phyloP scores from a whole-genome alignment of 2,113 vertebrate genomes.

The Clarias magur region DNA sequence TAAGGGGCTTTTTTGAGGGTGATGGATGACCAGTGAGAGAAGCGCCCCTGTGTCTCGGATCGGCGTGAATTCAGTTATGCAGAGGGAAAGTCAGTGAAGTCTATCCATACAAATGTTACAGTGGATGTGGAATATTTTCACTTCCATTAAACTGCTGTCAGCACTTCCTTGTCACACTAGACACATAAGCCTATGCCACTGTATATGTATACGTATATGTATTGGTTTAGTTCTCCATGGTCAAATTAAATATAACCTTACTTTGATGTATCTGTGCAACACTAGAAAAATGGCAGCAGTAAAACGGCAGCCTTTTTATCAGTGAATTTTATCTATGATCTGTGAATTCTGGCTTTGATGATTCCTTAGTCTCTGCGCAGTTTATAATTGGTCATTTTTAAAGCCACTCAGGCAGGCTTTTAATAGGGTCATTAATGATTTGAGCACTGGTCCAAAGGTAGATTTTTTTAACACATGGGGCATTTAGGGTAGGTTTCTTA shows the following conservation, averaged over 20 bases:
- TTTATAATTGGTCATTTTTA: not conserved
- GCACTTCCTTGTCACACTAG: not conserved
- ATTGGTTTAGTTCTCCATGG: not conserved
- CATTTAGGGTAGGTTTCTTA: not conserved
- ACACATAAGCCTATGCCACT: not conserved
- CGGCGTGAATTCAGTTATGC: conserved; percentile 18
- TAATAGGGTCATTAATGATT: not conserved
- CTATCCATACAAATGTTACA: not conserved
- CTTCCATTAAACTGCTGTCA: conserved; percentile 23
- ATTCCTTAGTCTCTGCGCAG: not conserved
- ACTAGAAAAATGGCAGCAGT: not conserved
- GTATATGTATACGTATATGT: not conserved
- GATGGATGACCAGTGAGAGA: conserved; percentile 40
- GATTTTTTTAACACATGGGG: not conserved
- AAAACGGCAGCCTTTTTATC: not conserved
- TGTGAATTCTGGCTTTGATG: not conserved
- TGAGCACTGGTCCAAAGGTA: not conserved
- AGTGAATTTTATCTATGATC: too few species aligned
- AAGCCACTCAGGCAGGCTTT: not conserved
- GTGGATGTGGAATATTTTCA: conserved; percentile 22
- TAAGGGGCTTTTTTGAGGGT: conserved; percentile 70
- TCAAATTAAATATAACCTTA: not conserved
- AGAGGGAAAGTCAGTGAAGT: conserved; percentile 9
- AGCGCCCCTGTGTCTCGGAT: conserved; percentile 34
- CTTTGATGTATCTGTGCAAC: not conserved